A percentile compares a stretch with the other conserved stretches of the same genome.
Evolutionary conservation across 2,888 invertebrate species (phyloP).

Genomic region (Tipula lateralis): DNA sequence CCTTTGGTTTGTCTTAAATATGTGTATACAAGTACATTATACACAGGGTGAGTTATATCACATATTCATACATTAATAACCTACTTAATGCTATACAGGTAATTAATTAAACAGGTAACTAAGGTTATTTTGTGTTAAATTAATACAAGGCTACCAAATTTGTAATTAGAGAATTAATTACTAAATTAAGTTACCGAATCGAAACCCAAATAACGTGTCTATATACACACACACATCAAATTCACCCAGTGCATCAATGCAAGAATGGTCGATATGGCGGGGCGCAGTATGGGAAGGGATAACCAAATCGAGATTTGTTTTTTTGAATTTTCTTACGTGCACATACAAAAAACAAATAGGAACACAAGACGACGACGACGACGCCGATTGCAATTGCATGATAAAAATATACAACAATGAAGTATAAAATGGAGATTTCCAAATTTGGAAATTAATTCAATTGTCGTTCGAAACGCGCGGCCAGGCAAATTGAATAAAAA

Average conservation of each 20-base stretch:
- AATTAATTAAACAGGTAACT: background rate
- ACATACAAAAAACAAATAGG: background rate
- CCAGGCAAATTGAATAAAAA: background rate
- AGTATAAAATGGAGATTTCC: background rate
- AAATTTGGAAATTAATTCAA: slow-evolving; percentile 11
- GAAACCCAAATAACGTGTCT: background rate
- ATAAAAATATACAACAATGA: background rate
- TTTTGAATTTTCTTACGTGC: background rate
- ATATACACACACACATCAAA: no score
- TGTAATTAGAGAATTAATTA: background rate
- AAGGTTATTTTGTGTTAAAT: background rate
- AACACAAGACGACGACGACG: background rate
- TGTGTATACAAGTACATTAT: background rate
- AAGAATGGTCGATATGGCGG: background rate
- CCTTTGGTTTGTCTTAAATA: background rate
- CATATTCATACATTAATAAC: background rate
- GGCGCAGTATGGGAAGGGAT: background rate
- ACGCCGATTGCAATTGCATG: background rate
- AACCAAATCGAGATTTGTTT: background rate
- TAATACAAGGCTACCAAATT: background rate
- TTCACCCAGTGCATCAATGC: background rate
- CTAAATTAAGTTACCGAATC: background rate
- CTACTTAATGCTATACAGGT: background rate
- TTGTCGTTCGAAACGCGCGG: slow-evolving; percentile 1
- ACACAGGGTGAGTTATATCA: background rate